phyloP scores from a whole-genome alignment of 37 sponge, comb jelly and placozoan genomes.

The Crambe crambe region DNA sequence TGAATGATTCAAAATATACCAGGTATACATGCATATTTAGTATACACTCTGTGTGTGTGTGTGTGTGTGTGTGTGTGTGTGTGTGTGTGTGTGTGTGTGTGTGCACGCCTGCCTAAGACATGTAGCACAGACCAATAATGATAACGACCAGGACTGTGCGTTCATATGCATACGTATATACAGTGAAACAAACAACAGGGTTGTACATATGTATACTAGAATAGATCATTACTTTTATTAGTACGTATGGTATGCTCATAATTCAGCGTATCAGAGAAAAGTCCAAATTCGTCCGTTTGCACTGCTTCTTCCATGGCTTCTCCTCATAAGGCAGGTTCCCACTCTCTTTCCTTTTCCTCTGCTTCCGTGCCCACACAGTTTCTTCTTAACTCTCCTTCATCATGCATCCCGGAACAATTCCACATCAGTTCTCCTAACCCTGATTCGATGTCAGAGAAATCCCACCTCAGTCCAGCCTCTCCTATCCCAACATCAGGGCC shows the following conservation, averaged over 20 bases:
- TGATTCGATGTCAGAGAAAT: too few species aligned
- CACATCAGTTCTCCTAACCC: not conserved
- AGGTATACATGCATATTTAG: not conserved
- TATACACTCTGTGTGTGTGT: not conserved
- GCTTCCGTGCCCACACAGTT: not conserved
- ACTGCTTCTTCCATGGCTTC: not conserved
- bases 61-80: too few species aligned
- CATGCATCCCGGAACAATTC: not conserved
- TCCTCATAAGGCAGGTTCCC: not conserved
- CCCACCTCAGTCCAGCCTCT: too few species aligned
- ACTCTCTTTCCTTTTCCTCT: not conserved
- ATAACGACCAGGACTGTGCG: not conserved
- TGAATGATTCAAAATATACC: conserved; percentile 6
- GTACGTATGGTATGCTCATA: not conserved
- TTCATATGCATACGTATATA: not conserved
- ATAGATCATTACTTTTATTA: not conserved
- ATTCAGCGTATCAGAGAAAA: not conserved
- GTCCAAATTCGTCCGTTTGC: not conserved
- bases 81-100: too few species aligned
- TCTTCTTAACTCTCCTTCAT: not conserved
- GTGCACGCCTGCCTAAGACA: too few species aligned
- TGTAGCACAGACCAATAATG: too few species aligned
- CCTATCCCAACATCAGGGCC: too few species aligned
- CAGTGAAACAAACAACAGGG: not conserved
- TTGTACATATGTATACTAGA: not conserved